A percentile compares a stretch with the other conserved stretches of the same genome.
phyloP scores from a whole-genome alignment of 2,797 vertebrate species.

The Myiotriccus ornatus region DNA sequence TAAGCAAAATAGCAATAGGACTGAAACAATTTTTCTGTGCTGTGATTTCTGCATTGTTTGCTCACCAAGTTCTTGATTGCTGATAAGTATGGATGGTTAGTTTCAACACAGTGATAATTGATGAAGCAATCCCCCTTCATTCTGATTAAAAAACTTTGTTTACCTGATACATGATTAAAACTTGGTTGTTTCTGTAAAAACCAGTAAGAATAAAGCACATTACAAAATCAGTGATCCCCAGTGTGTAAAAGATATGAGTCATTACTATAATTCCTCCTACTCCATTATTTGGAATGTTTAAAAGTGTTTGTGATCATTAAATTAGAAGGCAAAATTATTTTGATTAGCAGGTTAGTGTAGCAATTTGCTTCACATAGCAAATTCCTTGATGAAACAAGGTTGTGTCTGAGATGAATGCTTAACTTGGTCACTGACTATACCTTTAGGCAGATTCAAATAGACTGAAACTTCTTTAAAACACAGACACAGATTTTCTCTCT shows the following conservation, averaged over 20 bases:
- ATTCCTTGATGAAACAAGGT: neutral
- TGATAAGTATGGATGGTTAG: neutral
- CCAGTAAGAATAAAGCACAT: neutral
- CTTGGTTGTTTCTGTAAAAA: neutral
- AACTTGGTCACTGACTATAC: neutral
- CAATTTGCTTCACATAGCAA: too few relatives aligned
- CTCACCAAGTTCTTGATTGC: neutral
- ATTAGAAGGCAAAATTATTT: neutral
- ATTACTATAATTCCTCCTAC: neutral
- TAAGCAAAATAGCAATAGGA: neutral
- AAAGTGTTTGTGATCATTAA: neutral
- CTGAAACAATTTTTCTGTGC: neutral
- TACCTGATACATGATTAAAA: neutral
- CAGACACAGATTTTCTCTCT: neutral
- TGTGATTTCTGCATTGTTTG: neutral
- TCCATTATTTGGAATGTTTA: neutral
- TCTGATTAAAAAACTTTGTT: neutral
- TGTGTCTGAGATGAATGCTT: neutral
- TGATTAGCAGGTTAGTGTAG: neutral
- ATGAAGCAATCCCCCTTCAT: neutral
- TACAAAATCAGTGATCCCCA: neutral
- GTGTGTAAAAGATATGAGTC: neutral
- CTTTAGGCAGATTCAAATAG: neutral
- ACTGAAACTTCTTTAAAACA: neutral
- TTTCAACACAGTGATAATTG: neutral